phyloP scores from a whole-genome alignment of 2,888 invertebrate genomes.

The Agrotis ipsilon region DNA sequence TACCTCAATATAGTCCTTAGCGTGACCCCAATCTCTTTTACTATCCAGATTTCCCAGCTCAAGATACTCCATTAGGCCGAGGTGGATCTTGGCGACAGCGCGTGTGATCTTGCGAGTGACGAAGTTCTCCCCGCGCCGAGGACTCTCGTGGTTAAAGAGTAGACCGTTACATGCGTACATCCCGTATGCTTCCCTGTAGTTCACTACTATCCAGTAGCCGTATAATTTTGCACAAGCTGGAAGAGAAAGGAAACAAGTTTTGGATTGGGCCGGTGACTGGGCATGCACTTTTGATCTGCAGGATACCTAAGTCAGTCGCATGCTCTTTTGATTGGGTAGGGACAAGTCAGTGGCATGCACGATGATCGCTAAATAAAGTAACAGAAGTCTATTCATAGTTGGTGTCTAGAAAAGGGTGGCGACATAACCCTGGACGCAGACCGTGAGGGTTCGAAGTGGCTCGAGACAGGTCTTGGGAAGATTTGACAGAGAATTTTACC shows the following conservation, averaged over 20 bases:
- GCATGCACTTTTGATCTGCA: too few relatives aligned
- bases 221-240: conserved; percentile 98
- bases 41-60: conserved; percentile 99
- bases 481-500: too few relatives aligned
- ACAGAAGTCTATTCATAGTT: too few relatives aligned
- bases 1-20: conserved; percentile 98
- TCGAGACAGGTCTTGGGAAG: too few relatives aligned
- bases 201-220: conserved; percentile 98
- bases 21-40: conserved; percentile 99
- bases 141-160: conserved; percentile 99
- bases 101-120: conserved; percentile 99
- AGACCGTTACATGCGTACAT: conserved; percentile 99
- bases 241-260: neutral
- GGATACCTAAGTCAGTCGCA: too few relatives aligned
- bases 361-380: too few relatives aligned
- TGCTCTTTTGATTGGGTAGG: too few relatives aligned
- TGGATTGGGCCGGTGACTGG: too few relatives aligned
- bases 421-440: too few relatives aligned
- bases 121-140: conserved; percentile 98
- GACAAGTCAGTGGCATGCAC: too few relatives aligned
- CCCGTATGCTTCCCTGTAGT: conserved; percentile 98
- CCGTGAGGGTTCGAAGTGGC: too few relatives aligned
- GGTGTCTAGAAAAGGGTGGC: neutral
- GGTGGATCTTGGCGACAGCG: conserved; percentile 98
- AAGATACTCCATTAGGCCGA: conserved; percentile 96